Evolutionary conservation across 2,888 invertebrate species (phyloP), one percentile per base, ranked within the genome.

Genomic region (Melinaea menophilus): DNA sequence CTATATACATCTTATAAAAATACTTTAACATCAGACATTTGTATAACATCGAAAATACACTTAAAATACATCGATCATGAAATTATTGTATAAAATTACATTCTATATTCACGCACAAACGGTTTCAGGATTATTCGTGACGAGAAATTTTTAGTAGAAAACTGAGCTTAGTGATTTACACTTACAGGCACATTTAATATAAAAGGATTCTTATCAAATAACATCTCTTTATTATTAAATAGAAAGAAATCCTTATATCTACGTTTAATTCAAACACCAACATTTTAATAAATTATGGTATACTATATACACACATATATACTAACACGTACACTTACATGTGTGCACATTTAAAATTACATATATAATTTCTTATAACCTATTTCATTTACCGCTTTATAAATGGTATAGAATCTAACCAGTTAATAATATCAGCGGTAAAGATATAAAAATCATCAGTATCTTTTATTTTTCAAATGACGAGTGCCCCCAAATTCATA

Each of bases 1-100:
- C 57, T 71, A 71, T 71, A 69, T 72, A 75, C 80, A 82, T 76
- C 77, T 80, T 86, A 87, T 76, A 88, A 88, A 88, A 88, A 88
- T 88, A 88, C 78, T 79, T 81, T 79, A 75, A 85, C 80, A 73
- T 80, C 76, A 83, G 76, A 82, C 75, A 76, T 74, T 82, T 85
- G 84, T 86, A 86, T 84, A 86, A 84, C 85, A 85, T 88, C 85
- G 80, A 88, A 88, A 85, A 86, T 84, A 85, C 85, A 81, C 75
- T 71, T 70, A 75, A 70, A 76, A 71, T 75, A 72, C 75, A 51
- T 73, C 68, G 71, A 73, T 71, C 65, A 77, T 73, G 71, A 67
- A 74, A 67, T 72, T 70, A 73, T 72, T 66, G 71, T 80, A 80
- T 76, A 81, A 72, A 85, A 82, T 71, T 68, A 64, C 68, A 57